Evolutionary conservation across 2,113 vertebrate species (phyloP), one percentile per base, ranked within the genome.

Genomic region (Gnathonemus longibarbis): DNA sequence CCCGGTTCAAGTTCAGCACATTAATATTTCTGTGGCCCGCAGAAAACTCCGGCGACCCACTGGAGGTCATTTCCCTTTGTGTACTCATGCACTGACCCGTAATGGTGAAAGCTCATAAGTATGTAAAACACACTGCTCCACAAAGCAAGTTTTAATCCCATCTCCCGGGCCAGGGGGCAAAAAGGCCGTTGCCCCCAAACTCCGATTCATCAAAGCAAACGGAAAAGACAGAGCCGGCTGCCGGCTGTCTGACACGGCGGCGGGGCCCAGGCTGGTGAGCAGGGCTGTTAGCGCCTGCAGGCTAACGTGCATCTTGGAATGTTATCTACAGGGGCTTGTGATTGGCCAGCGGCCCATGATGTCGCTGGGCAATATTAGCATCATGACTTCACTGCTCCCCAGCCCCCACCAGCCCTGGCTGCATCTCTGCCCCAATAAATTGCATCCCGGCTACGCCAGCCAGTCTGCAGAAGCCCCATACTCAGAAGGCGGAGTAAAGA

Each of bases 91-190:
- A 5, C 35, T 4, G 52, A 62, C 39, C 89, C 89, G 3, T 11
- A 84, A 58, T 52, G 42, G 80, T 89, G 52, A 85, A 62, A 56
- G 49, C 83, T 89, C 80, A 89, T 62, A 58, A 66, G 77, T 62
- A 85, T 80, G 53, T 62, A 84, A 56, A 89, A 31, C 49, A 88
- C 39, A 10, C 77, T 62, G 80, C 77, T 84, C 56, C 50, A 48
- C 39, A 62, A 88, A 88, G 56, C 27, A 31, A 19, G 35, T 46
- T 89, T 85, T 89, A 89, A 85, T 89, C 31, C 89, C 80, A 58
- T 45, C 83, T 53, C 52, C 24, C 19, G 39, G 77, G 35, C 39
- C 80, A n/a, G 13, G 1, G 77, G 77, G 39, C 52, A 80, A 62
- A 88, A 21, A 50, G n/a, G 8, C 17, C 0, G 39, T 9, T 13